Conservation (phyloP, 1,140 invertebrate species). For the Goniozus legneri region DNA sequence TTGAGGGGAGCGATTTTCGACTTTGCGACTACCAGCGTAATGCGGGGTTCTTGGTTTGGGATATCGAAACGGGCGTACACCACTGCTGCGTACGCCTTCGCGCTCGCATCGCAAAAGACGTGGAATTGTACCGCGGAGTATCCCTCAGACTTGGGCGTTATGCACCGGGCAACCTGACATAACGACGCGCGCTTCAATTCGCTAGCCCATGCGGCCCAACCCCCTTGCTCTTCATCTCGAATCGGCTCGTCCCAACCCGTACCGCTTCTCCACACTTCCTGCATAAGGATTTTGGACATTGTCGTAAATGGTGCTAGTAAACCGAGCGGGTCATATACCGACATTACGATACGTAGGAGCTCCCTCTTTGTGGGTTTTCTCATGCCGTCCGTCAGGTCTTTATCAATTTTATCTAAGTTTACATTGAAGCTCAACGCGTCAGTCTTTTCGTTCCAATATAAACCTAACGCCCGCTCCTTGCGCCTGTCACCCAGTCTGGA, state of each 20-base stretch:
- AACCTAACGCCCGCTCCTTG: neutral
- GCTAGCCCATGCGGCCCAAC: slow-evolving; percentile 16
- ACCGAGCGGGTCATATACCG: slow-evolving; percentile 23
- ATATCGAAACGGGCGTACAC: slow-evolving; percentile 18
- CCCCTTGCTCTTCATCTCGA: neutral
- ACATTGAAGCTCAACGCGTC: neutral
- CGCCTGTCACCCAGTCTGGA: neutral
- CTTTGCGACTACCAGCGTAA: slow-evolving; percentile 16
- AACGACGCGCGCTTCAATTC: slow-evolving; percentile 4
- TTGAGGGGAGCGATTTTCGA: slow-evolving; percentile 32
- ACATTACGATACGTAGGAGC: slow-evolving; percentile 15
- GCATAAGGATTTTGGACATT: slow-evolving; percentile 16
- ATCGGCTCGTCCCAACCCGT: neutral
- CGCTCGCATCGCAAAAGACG: slow-evolving; percentile 24
- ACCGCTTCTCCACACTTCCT: slow-evolving; percentile 12
- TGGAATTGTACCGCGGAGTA: slow-evolving; percentile 3
- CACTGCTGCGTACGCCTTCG: slow-evolving; percentile 30
- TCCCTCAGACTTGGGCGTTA: neutral
- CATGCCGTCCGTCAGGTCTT: neutral
- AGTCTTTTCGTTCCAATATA: neutral
- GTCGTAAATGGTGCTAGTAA: slow-evolving; percentile 17
- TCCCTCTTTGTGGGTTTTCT: slow-evolving; percentile 11
- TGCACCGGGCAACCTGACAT: slow-evolving; percentile 5
- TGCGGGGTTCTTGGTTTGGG: neutral
- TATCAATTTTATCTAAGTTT: neutral